Evolutionary conservation across 2,888 invertebrate species (phyloP).

Genomic region (Zonitis immaculata): DNA sequence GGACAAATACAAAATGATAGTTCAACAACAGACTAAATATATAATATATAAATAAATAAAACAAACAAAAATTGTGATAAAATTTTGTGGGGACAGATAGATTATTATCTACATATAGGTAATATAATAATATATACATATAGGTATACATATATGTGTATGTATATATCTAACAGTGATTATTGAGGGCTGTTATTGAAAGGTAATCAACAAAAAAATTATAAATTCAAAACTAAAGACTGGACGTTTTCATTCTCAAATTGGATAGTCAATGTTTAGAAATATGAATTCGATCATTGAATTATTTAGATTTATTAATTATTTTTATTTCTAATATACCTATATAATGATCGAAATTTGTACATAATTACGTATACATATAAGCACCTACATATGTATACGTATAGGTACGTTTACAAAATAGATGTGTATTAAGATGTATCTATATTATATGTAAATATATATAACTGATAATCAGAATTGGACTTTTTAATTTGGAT

Average conservation of each 20-base stretch:
- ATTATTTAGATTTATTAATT: slow-evolving; percentile 5
- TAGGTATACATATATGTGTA: too few relatives aligned
- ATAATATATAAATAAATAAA: too few relatives aligned
- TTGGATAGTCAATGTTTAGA: slow-evolving; percentile 14
- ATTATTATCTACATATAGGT: too few relatives aligned
- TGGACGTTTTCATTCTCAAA: slow-evolving; percentile 13
- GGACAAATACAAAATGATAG: slow-evolving; percentile 4
- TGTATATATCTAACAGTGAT: slow-evolving; percentile 10
- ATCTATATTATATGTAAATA: slow-evolving; percentile 27
- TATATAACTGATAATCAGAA: slow-evolving; percentile 4
- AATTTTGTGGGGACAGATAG: background rate
- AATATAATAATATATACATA: too few relatives aligned
- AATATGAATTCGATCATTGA: slow-evolving; percentile 8
- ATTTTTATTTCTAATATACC: slow-evolving; percentile 7
- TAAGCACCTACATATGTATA: too few relatives aligned
- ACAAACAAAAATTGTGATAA: too few relatives aligned
- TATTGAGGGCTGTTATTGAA: slow-evolving; percentile 8
- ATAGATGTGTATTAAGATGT: slow-evolving; percentile 25
- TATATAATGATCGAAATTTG: slow-evolving; percentile 18
- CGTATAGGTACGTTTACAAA: slow-evolving; percentile 13
- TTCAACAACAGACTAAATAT: slow-evolving; percentile 15
- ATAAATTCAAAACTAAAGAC: slow-evolving; percentile 7
- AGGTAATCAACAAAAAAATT: background rate
- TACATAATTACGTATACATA: slow-evolving; percentile 26
- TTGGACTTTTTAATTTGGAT: background rate